phyloP scores from a whole-genome alignment of 1,140 invertebrate genomes.

The Platorchestia sp. region DNA sequence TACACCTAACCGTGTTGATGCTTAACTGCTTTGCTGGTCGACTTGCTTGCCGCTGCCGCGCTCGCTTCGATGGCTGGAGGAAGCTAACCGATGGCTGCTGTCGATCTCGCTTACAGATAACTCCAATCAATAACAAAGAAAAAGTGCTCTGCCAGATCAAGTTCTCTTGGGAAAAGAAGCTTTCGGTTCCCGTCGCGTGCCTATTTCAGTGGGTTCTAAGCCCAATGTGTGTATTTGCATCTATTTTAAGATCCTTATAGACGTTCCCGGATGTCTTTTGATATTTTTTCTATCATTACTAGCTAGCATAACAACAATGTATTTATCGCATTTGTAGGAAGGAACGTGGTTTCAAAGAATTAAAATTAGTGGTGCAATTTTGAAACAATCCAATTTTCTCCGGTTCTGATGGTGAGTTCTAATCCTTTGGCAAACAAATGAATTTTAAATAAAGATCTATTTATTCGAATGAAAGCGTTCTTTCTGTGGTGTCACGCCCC shows the following conservation, averaged over 20 bases:
- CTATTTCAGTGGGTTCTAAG: neutral
- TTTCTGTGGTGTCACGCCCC: too few relatives aligned
- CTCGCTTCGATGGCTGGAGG: neutral
- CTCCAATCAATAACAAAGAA: slow-evolving; percentile 28
- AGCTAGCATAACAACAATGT: neutral
- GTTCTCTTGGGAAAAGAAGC: slow-evolving; percentile 32
- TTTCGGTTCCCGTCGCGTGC: neutral
- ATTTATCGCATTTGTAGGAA: neutral
- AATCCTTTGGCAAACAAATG: too few relatives aligned
- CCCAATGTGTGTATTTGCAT: neutral
- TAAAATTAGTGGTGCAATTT: neutral
- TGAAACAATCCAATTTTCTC: too few relatives aligned
- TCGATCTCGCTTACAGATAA: slow-evolving; percentile 17
- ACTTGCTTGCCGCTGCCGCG: neutral
- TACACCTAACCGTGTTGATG: neutral
- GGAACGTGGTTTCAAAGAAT: neutral
- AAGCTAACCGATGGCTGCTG: slow-evolving; percentile 35
- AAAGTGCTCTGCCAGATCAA: neutral
- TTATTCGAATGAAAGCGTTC: too few relatives aligned
- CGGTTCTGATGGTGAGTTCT: too few relatives aligned
- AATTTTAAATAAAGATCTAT: too few relatives aligned
- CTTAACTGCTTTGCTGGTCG: neutral
- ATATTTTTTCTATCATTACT: neutral
- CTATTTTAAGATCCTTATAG: neutral
- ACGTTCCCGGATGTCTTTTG: neutral